These are phyloP conservation scores for Empidonax alnorum DNA, from an alignment of 2,113 vertebrate species.

Conservation along the genomic window DNA sequence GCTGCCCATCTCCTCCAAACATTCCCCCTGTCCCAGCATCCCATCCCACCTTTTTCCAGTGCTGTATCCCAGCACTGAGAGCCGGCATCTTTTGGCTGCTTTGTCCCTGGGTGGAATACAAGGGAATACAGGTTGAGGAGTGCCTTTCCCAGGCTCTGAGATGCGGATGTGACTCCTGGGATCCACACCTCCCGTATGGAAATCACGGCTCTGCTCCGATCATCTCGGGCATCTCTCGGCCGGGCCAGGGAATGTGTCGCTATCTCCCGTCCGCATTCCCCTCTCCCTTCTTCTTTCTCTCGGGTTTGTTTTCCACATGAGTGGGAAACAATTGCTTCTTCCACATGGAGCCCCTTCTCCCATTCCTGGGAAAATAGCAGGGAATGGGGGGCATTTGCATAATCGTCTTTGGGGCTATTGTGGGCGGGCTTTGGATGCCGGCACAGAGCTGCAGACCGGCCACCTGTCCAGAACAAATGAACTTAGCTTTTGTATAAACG, in stretches of 20 bases:
- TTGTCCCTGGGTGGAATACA: not conserved
- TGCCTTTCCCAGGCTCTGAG: conserved; percentile 2
- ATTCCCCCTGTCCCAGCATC: fast-evolving
- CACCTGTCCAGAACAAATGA: conserved; percentile 90
- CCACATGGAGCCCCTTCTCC: conserved; percentile 72
- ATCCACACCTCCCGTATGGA: fast-evolving
- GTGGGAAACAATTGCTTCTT: conserved; percentile 76
- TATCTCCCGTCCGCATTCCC: conserved; percentile 46
- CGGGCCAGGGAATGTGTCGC: not conserved
- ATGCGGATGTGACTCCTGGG: not conserved
- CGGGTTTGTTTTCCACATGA: conserved; percentile 79
- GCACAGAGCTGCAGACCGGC: conserved; percentile 71
- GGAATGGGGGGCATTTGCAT: conserved; percentile 82
- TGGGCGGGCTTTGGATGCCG: conserved; percentile 77
- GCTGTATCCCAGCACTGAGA: not conserved
- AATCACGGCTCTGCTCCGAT: not conserved
- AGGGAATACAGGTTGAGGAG: not conserved
- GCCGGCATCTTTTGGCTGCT: not conserved
- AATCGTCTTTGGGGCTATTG: conserved; percentile 87
- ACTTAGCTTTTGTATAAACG: conserved; percentile 74
- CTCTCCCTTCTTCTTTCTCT: conserved; percentile 40
- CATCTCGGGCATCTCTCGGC: not conserved
- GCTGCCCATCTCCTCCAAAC: not conserved
- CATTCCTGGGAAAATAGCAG: conserved; percentile 86
- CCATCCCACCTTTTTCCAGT: fast-evolving